Base-by-base conservation (phyloP, 2,797 vertebrate genomes). In the Spinus olivaceus region DNA sequence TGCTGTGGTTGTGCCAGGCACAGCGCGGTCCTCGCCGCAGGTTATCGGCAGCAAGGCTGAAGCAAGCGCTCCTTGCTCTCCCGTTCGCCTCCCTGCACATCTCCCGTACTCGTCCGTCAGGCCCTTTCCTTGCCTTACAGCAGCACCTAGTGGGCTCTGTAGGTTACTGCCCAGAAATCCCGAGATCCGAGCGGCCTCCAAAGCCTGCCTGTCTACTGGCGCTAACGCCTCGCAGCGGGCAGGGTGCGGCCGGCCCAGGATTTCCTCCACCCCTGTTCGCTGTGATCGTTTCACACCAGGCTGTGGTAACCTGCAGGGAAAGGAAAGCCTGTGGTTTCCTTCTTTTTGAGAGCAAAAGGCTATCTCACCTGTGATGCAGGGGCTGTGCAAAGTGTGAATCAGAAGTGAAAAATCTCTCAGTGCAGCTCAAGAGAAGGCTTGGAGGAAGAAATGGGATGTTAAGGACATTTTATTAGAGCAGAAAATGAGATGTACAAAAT, bases 101-200 rank as follows among this genome's bases (percentile, higher is more conserved):
- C 22, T 56, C 41, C 47, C n/a, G 27, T 18, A 0, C 76, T 57
- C 0, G 4, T 86, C 92, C 14, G 0, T 9, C 54, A 4, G 77
- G 53, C 28, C 78, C 61, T 92, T 97, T 92, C 81, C 92, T 96
- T 96, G 89, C 86, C 65, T 41, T 96, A 94, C 70, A 98, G 97
- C 97, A 97, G 88, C 98, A 97, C 96, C 98, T 98, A 97, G 97
- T 97, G 98, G 97, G 32, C 71, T 92, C 24, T 81, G 73, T 8
- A 54, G 69, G 33, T 91, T 97, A 95, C 94, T 94, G 94, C 90
- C 79, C 66, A 74, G 56, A 80, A 88, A 92, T 94, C 24, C 42
- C 20, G 2, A 37, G 59, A 76, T 59, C 21, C 12, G 9, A 4
- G 5, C 2, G 2, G 15, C 6, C 7, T 74, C 47, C 73, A 7